Conservation (phyloP, 2,888 invertebrate genomes). For the Steinernema scapterisci region DNA sequence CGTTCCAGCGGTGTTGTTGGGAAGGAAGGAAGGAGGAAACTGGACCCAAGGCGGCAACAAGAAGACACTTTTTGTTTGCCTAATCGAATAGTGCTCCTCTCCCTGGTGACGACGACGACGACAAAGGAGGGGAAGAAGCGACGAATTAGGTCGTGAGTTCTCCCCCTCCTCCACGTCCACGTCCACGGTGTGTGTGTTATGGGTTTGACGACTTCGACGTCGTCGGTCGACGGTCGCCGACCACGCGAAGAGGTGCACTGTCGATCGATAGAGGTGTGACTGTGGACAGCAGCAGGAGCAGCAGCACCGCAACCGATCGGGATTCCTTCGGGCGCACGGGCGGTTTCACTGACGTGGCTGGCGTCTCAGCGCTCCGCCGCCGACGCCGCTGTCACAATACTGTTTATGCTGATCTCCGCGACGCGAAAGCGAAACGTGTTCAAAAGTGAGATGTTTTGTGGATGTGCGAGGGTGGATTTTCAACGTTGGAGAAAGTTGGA, state of each 20-base stretch:
- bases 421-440: background rate
- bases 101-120: background rate
- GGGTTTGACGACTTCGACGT: no score
- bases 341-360: background rate
- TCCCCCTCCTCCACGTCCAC: no score
- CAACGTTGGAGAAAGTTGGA: background rate
- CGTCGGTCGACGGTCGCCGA: background rate
- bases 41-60: background rate
- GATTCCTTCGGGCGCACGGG: background rate
- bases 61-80: slow-evolving; percentile 3
- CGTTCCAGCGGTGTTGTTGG: background rate
- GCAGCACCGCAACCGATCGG: no score
- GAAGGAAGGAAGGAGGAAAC: background rate
- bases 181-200: no score
- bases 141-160: slow-evolving; percentile 3
- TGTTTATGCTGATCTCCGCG: background rate
- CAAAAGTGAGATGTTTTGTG: background rate
- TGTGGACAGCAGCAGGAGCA: no score
- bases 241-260: background rate
- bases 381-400: slow-evolving; percentile 6
- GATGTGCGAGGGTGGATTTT: background rate
- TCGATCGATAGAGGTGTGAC: background rate
- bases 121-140: background rate
- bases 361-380: background rate
- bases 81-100: background rate